Conservation (phyloP, 2,888 invertebrate species). For the Ferrisia virgata region DNA sequence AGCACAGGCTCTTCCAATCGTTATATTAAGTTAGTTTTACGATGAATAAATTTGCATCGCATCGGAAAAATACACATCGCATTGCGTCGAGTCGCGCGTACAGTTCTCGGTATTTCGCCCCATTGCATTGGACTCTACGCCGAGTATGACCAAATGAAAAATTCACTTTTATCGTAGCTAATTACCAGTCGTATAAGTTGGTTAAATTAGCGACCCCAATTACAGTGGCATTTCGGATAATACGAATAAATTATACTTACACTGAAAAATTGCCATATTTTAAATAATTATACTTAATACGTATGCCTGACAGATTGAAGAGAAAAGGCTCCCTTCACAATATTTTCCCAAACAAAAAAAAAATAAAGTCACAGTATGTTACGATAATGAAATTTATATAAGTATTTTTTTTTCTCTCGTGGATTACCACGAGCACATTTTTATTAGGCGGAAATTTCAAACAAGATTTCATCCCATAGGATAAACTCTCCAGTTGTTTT, state of each 20-base stretch:
- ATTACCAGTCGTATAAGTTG: not conserved
- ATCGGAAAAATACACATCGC: not conserved
- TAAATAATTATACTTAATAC: no score
- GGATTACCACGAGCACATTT: not conserved
- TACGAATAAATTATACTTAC: not conserved
- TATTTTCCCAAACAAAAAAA: not conserved
- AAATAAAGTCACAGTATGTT: not conserved
- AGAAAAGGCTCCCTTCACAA: not conserved
- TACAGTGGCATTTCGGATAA: not conserved
- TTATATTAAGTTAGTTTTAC: not conserved
- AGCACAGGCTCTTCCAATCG: not conserved
- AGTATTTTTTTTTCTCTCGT: no score
- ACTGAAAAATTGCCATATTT: not conserved
- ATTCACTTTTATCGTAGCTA: not conserved
- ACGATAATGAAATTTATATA: not conserved
- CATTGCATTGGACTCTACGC: no score
- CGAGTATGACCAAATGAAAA: not conserved
- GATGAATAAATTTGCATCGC: not conserved
- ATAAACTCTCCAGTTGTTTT: not conserved
- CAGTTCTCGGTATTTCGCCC: no score
- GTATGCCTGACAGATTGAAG: not conserved
- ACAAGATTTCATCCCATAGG: not conserved
- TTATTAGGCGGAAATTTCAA: not conserved
- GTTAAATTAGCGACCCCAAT: not conserved
- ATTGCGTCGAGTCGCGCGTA: no score